Conservation (phyloP, 64 coral and sea anemone genomes). For the Stylophora pistillata region DNA sequence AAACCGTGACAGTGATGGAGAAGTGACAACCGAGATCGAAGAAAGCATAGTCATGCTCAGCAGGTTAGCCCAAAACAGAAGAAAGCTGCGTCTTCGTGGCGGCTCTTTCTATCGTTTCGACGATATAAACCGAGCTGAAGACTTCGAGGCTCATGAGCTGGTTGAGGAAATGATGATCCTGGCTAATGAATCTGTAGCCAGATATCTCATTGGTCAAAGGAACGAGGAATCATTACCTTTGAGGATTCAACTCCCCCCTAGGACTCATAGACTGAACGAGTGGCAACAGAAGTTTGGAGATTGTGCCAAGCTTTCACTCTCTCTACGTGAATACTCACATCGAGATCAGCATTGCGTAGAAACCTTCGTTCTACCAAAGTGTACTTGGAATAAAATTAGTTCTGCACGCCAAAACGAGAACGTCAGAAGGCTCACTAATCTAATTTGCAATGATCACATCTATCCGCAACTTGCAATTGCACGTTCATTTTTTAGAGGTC, state of each 20-base stretch:
- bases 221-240: conserved; percentile 11
- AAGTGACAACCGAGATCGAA: not conserved
- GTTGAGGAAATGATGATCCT: conserved; percentile 86
- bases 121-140: conserved; percentile 4
- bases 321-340: not conserved
- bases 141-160: conserved; percentile 46
- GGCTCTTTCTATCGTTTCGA: conserved; percentile 28
- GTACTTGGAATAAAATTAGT: not conserved
- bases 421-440: conserved; percentile 7
- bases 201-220: not conserved
- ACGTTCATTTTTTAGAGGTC: not conserved
- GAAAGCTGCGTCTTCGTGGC: conserved; percentile 40
- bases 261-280: conserved; percentile 32
- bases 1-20: not conserved
- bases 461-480: conserved; percentile 35
- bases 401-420: not conserved
- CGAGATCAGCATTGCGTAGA: not conserved
- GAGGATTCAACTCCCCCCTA: conserved; percentile 60
- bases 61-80: conserved; percentile 38
- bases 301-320: not conserved
- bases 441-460: conserved; percentile 66
- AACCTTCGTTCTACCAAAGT: not conserved
- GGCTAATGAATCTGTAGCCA: conserved; percentile 41
- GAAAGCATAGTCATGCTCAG: conserved; percentile 35
- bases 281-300: not conserved